These are phyloP conservation scores for Belonocnema kinseyi DNA, from an alignment of 1,140 invertebrate species.

Conservation along the genomic window DNA sequence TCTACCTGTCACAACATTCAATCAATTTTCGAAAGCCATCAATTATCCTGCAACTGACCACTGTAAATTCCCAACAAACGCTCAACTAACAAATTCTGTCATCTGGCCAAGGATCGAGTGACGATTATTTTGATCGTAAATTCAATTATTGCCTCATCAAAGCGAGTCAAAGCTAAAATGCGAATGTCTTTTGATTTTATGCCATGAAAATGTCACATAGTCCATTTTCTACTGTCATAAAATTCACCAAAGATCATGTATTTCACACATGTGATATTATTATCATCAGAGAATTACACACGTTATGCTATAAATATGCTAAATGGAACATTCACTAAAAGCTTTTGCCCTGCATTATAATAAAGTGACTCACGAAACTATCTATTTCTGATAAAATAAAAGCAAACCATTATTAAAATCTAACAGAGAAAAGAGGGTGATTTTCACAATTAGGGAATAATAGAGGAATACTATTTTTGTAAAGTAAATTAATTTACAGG, in stretches of 20 bases:
- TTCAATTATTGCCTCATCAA: not conserved
- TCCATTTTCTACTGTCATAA: conserved; percentile 7
- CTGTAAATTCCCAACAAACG: too few species aligned
- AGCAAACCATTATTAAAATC: not conserved
- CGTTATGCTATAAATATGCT: conserved; percentile 4
- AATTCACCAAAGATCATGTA: not conserved
- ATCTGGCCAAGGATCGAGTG: not conserved
- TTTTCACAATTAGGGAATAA: too few species aligned
- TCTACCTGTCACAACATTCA: too few species aligned
- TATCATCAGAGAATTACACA: not conserved
- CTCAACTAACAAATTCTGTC: not conserved
- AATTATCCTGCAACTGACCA: too few species aligned
- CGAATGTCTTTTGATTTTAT: conserved; percentile 11
- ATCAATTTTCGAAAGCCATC: too few species aligned
- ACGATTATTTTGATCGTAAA: not conserved
- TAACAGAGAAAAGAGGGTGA: too few species aligned
- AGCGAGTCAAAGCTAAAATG: not conserved
- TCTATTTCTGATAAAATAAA: not conserved
- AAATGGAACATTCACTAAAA: not conserved
- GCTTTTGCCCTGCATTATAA: conserved; percentile 4
- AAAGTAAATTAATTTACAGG: too few species aligned
- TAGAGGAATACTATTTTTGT: too few species aligned
- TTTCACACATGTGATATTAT: conserved; percentile 9
- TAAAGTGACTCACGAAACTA: conserved; percentile 10
- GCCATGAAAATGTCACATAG: not conserved